phyloP scores from a whole-genome alignment of 2,113 vertebrate species.

The Gobio gobio region DNA sequence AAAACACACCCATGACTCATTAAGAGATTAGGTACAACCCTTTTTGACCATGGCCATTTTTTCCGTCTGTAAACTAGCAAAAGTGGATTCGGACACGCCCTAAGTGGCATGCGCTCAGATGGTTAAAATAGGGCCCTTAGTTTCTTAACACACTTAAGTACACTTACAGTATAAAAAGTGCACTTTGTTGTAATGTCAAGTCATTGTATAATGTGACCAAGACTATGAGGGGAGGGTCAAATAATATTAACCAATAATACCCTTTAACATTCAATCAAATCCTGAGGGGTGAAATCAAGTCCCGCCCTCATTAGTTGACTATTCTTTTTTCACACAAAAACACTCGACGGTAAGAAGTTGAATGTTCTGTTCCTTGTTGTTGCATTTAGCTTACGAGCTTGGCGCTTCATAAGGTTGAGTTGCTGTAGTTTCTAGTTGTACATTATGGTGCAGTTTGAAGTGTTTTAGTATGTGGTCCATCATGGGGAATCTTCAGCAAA shows the following conservation, averaged over 20 bases:
- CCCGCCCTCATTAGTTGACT: background rate
- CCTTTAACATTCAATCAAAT: background rate
- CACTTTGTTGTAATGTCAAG: no score
- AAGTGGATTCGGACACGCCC: no score
- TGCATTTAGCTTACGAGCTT: no score
- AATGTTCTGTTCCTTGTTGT: background rate
- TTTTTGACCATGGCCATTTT: no score
- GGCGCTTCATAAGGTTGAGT: background rate
- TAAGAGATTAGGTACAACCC: no score
- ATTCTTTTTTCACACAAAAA: background rate
- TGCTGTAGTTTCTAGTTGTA: background rate
- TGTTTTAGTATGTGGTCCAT: background rate
- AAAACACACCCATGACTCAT: no score
- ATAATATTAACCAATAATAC: background rate
- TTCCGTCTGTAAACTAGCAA: no score
- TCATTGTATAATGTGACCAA: background rate
- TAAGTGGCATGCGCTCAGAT: no score
- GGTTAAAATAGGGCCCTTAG: no score
- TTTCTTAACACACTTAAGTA: no score
- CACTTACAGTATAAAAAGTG: no score
- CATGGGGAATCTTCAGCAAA: background rate
- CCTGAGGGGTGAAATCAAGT: background rate
- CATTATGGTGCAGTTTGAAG: background rate
- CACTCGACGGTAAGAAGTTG: background rate
- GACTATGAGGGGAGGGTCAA: background rate